Conservation (phyloP, 2,797 vertebrate genomes). For the Chelmon rostratus region DNA sequence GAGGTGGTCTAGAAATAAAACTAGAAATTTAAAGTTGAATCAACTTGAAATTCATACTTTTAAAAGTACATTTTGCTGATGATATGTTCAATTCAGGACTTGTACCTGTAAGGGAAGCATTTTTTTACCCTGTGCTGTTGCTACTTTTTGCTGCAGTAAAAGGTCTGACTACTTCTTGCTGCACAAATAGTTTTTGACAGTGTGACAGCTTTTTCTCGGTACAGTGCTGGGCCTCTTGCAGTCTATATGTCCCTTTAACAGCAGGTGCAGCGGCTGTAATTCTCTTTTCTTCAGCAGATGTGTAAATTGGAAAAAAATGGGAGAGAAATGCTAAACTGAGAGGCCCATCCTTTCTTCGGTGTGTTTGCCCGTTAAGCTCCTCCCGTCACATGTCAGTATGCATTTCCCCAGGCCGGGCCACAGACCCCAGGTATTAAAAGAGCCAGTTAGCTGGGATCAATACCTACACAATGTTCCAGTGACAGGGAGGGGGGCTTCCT, state of each 20-base stretch:
- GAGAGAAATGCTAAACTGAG: constrained; percentile 83
- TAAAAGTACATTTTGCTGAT: background rate
- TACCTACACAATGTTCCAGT: constrained; percentile 86
- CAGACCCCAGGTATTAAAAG: constrained; percentile 86
- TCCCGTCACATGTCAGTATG: constrained; percentile 85
- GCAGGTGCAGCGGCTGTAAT: constrained; percentile 82
- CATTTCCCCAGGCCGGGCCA: constrained; percentile 78
- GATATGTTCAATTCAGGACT: no score
- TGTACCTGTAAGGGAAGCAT: background rate
- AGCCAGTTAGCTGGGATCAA: constrained; percentile 84
- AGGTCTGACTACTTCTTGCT: constrained; percentile 31
- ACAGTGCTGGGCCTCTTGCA: constrained; percentile 52
- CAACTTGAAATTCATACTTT: background rate
- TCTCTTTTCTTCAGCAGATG: constrained; percentile 85
- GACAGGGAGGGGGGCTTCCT: constrained; percentile 81
- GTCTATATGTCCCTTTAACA: constrained; percentile 59
- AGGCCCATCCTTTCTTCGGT: constrained; percentile 83
- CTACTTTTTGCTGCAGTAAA: constrained; percentile 1
- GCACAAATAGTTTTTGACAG: constrained; percentile 76
- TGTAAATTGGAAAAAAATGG: constrained; percentile 79
- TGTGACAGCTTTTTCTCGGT: constrained; percentile 67
- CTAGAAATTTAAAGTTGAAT: background rate
- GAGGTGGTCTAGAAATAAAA: background rate
- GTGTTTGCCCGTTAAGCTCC: constrained; percentile 82
- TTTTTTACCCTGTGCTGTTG: background rate